These are phyloP conservation scores for Acanthochromis polyacanthus DNA, from an alignment of 2,113 vertebrate species.

Conservation along the genomic window DNA sequence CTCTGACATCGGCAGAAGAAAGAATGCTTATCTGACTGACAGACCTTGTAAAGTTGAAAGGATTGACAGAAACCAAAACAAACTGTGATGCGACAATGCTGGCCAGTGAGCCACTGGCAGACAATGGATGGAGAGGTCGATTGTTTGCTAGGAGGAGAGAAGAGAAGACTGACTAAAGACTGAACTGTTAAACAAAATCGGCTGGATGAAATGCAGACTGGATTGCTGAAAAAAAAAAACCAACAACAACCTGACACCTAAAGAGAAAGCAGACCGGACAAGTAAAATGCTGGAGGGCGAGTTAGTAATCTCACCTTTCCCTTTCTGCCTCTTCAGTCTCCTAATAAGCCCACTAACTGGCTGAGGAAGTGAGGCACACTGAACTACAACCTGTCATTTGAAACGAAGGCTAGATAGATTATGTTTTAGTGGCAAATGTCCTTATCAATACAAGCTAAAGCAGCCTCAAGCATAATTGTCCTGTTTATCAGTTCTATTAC, in stretches of 20 bases:
- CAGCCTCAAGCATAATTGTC: conserved; percentile 73
- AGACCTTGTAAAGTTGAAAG: conserved; percentile 28
- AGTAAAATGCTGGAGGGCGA: not conserved
- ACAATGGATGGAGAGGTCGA: not conserved
- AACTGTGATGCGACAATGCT: conserved; percentile 18
- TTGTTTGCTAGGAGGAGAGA: not conserved
- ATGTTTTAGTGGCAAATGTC: conserved; percentile 65
- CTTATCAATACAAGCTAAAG: conserved; percentile 76
- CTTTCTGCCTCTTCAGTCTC: not conserved
- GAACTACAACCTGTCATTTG: conserved; percentile 57
- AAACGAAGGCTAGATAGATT: conserved; percentile 59
- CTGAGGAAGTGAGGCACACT: conserved; percentile 12
- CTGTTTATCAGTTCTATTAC: conserved; percentile 84
- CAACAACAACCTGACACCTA: not conserved
- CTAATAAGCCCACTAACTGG: conserved; percentile 45
- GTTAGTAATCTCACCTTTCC: not conserved
- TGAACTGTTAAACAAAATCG: not conserved
- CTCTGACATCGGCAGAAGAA: conserved; percentile 17
- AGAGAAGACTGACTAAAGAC: not conserved
- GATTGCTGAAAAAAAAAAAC: not conserved
- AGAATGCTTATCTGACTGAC: conserved; percentile 11
- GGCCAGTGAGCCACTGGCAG: not conserved
- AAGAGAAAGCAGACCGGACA: not conserved
- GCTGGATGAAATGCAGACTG: not conserved
- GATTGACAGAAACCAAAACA: conserved; percentile 14